Conservation (phyloP, 2,797 vertebrate genomes). For the Onychomys leucogaster region DNA sequence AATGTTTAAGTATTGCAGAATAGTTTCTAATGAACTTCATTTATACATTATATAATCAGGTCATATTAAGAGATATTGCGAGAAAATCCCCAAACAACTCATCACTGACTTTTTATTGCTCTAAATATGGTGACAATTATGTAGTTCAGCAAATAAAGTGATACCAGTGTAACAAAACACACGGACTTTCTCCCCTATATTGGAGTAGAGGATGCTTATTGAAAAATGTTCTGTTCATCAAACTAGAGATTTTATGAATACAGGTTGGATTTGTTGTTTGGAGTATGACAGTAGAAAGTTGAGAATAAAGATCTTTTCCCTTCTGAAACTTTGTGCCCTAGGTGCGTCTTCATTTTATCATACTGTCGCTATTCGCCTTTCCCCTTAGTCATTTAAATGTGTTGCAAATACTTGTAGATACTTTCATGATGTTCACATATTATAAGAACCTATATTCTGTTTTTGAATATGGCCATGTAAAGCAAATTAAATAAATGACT, state of each 20-base stretch:
- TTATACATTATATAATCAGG: background rate
- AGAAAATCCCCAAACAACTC: background rate
- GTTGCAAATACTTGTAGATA: background rate
- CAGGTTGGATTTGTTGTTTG: background rate
- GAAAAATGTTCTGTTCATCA: background rate
- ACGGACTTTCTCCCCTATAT: background rate
- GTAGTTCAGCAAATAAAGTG: background rate
- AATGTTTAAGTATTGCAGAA: background rate
- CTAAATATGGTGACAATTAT: background rate
- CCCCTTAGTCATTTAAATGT: background rate
- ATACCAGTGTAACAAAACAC: background rate
- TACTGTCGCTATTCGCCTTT: background rate
- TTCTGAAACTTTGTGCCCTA: background rate
- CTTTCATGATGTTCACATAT: background rate
- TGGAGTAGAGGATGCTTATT: background rate
- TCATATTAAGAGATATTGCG: background rate
- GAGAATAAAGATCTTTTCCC: background rate
- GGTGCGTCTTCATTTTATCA: background rate
- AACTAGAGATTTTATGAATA: background rate
- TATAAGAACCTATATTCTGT: background rate
- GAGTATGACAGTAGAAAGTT: background rate
- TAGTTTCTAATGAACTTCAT: background rate
- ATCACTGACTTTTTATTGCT: background rate
- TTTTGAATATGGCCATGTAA: background rate
- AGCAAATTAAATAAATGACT: slow-evolving; percentile 47